Percentiles rank a stretch among this genome's conserved stretches.
phyloP scores from a whole-genome alignment of 2,113 vertebrate genomes.

The Mastomys coucha region DNA sequence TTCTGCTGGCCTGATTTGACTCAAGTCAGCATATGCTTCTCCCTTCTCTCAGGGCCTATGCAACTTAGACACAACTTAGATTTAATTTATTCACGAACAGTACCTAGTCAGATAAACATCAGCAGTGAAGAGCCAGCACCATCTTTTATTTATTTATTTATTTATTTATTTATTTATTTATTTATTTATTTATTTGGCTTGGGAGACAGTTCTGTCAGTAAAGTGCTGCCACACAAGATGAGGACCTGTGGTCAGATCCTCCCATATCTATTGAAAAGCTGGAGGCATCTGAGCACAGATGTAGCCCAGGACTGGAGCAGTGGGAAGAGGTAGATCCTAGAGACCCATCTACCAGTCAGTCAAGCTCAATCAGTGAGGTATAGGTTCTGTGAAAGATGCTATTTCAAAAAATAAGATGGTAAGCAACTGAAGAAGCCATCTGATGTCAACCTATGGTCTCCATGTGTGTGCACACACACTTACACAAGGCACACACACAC shows the following conservation, averaged over 20 bases:
- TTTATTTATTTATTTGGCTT: too few species aligned
- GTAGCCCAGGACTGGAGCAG: background rate
- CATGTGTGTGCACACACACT: background rate
- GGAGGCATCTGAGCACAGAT: background rate
- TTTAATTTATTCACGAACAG: background rate
- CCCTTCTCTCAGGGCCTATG: fast-evolving
- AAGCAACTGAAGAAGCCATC: background rate
- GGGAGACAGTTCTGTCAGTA: background rate
- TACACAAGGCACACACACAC: background rate
- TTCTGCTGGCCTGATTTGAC: background rate
- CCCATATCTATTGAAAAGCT: background rate
- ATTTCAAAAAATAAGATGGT: background rate
- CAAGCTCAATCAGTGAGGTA: background rate
- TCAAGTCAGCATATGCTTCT: background rate
- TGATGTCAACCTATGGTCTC: background rate
- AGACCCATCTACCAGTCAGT: background rate
- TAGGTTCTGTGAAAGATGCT: background rate
- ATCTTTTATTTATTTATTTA: too few species aligned
- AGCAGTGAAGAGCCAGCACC: background rate
- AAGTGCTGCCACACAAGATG: background rate
- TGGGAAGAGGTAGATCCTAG: background rate
- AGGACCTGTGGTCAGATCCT: background rate
- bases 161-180: too few species aligned
- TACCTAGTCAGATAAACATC: background rate
- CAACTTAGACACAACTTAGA: background rate